Base-by-base conservation (phyloP, 1,140 invertebrate species). In the Drosophila parabipectinata region DNA sequence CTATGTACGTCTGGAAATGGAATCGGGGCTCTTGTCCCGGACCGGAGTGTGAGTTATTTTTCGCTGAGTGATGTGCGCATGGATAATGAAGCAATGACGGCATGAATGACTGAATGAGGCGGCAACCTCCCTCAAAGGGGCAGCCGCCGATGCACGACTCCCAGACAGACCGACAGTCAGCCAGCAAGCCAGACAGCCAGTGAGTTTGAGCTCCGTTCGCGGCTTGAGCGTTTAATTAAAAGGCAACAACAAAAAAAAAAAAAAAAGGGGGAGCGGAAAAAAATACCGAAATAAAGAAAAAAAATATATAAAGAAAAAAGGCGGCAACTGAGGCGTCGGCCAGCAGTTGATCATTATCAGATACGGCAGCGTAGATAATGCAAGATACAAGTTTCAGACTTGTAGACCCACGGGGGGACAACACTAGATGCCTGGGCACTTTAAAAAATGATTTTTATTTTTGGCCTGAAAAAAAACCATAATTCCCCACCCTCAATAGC, bases 191-290 rank as follows among this genome's bases (percentile, higher is more conserved):
- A 44, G 62, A 54, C 39, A 53, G 53, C 48, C 55, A 24, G 48
- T 48, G 57, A 45, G 56, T 74, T 74, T 68, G 63, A 61, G 63
- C 63, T 56, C 39, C 37, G 52, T 57, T 75, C 30, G 82, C 82
- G 82, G 82, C 82, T 82, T 78, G 66, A 66, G 67, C 78, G 75
- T 82, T 87, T 87, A 87, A 87, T 87, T 87, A 87, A 87, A 85
- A 87, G 82, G 82, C 82, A 87, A 77, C 63, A 87, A 73, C 69
- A 45, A 72, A 39, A 72, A 45, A 45, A 39, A 72, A 45, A 45
- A 72, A 45, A 72, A 45, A 18, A 28, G 30, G 9, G 44, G 32
- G 24, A 48, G 14, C 12, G 18, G 15, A 45, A 41, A 44, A 39
- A 18, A 52, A 45, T 15, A 37, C 63, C 63, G 39, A 53, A 68